Conservation (phyloP, 2,888 invertebrate genomes). For the Schrankia costaestrigalis region DNA sequence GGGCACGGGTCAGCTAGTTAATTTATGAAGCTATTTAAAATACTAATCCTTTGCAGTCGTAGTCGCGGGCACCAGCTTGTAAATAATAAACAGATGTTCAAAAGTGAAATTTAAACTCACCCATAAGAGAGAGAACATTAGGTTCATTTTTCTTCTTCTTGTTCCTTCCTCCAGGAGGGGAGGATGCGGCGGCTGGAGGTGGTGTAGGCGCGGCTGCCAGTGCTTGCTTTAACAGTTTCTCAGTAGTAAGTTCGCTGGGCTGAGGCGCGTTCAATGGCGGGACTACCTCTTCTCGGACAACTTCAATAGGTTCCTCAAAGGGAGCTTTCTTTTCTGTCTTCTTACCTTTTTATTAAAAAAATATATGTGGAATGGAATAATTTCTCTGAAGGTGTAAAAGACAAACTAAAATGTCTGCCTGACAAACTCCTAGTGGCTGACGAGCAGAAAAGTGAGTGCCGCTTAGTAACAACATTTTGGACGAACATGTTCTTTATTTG, state of each 20-base stretch:
- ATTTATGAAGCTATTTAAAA: too few relatives aligned
- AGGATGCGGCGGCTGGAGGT: conserved; percentile 34
- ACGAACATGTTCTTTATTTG: too few relatives aligned
- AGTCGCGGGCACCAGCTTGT: too few relatives aligned
- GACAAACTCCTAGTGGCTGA: too few relatives aligned
- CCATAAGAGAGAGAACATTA: conserved; percentile 66
- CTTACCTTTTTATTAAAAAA: conserved; percentile 42
- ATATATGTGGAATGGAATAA: too few relatives aligned
- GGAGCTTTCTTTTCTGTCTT: conserved; percentile 57
- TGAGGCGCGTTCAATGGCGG: conserved; percentile 65
- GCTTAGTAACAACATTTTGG: too few relatives aligned
- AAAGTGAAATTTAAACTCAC: conserved; percentile 40
- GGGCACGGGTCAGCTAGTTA: too few relatives aligned
- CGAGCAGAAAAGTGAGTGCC: too few relatives aligned
- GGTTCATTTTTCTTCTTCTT: conserved; percentile 71
- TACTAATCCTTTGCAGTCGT: too few relatives aligned
- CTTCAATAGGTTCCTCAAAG: conserved; percentile 38
- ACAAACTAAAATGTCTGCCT: too few relatives aligned
- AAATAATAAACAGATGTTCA: background rate
- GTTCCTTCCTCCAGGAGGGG: conserved; percentile 52
- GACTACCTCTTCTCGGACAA: conserved; percentile 53
- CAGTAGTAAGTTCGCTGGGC: conserved; percentile 69
- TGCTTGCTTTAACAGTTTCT: conserved; percentile 66
- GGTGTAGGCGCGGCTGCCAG: conserved; percentile 33
- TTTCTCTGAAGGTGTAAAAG: too few relatives aligned